phyloP scores from a whole-genome alignment of 2,888 invertebrate genomes.

The Eupithecia subumbrata region DNA sequence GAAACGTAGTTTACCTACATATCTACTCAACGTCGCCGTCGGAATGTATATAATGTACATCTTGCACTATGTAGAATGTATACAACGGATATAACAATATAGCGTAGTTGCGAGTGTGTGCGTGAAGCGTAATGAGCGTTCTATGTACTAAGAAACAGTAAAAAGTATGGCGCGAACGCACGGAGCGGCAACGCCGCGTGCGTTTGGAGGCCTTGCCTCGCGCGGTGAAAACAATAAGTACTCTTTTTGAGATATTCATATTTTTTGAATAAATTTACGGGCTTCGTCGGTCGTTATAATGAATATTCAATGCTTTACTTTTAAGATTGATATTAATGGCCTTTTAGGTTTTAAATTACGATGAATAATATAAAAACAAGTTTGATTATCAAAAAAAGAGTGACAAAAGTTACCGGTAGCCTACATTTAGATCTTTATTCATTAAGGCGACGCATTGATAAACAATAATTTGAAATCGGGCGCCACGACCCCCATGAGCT shows the following conservation, averaged over 20 bases:
- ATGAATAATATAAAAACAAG: neutral
- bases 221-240: slow-evolving; percentile 82
- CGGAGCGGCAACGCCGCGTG: slow-evolving; percentile 78
- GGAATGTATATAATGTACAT: slow-evolving; percentile 80
- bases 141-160: slow-evolving; percentile 85
- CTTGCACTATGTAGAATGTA: slow-evolving; percentile 77
- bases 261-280: slow-evolving; percentile 58
- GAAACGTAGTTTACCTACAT: slow-evolving; percentile 75
- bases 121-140: slow-evolving; percentile 79
- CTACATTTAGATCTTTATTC: neutral
- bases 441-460: too few relatives aligned
- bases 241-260: slow-evolving; percentile 60
- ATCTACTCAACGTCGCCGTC: slow-evolving; percentile 71
- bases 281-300: slow-evolving; percentile 10
- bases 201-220: slow-evolving; percentile 71
- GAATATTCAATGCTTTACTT: slow-evolving; percentile 16
- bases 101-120: slow-evolving; percentile 61
- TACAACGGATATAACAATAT: slow-evolving; percentile 77
- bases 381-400: neutral
- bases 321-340: slow-evolving; percentile 7
- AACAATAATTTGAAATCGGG: too few relatives aligned
- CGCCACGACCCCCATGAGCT: too few relatives aligned
- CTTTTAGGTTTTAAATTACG: neutral
- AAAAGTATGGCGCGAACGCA: slow-evolving; percentile 84
- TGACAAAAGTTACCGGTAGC: neutral